Conservation (phyloP, 2,888 invertebrate species). For the Syritta pipiens region DNA sequence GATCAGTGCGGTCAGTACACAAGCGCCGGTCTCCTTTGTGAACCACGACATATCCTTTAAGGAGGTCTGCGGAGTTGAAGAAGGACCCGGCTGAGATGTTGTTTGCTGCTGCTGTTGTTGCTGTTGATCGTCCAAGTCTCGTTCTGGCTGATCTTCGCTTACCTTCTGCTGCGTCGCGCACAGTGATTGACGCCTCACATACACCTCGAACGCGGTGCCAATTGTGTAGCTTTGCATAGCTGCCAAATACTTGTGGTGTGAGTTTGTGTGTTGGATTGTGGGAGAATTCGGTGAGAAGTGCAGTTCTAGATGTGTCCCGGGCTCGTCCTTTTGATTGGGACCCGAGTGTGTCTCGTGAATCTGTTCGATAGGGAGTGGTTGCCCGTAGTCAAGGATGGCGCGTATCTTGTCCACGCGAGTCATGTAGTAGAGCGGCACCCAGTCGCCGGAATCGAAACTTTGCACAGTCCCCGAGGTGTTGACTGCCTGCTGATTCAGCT, state of each 20-base stretch:
- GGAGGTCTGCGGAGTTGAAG: constrained; percentile 72
- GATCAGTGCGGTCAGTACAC: constrained; percentile 78
- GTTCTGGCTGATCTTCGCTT: constrained; percentile 22
- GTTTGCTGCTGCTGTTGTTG: constrained; percentile 50
- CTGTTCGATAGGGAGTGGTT: constrained; percentile 77
- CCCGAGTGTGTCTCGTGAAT: constrained; percentile 73
- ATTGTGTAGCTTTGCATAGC: constrained; percentile 76
- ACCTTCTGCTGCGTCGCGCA: constrained; percentile 71
- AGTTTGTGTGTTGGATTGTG: constrained; percentile 74
- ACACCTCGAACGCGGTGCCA: constrained; percentile 78
- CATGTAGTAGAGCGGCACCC: constrained; percentile 78
- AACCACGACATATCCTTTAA: constrained; percentile 78
- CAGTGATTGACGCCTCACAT: constrained; percentile 77
- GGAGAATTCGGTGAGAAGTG: constrained; percentile 77
- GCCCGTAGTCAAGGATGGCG: constrained; percentile 78
- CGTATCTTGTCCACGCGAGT: constrained; percentile 79
- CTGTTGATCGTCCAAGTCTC: constrained; percentile 44
- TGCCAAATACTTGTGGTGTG: constrained; percentile 75
- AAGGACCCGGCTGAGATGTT: constrained; percentile 68
- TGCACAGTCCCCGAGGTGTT: constrained; percentile 73
- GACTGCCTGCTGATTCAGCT: constrained; percentile 77
- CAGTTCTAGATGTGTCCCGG: constrained; percentile 77
- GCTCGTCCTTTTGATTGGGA: constrained; percentile 77
- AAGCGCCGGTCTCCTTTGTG: constrained; percentile 79
- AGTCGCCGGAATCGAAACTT: constrained; percentile 73